These are phyloP conservation scores for Vanessa cardui DNA, from an alignment of 2,888 invertebrate genomes.

Conservation along the genomic window DNA sequence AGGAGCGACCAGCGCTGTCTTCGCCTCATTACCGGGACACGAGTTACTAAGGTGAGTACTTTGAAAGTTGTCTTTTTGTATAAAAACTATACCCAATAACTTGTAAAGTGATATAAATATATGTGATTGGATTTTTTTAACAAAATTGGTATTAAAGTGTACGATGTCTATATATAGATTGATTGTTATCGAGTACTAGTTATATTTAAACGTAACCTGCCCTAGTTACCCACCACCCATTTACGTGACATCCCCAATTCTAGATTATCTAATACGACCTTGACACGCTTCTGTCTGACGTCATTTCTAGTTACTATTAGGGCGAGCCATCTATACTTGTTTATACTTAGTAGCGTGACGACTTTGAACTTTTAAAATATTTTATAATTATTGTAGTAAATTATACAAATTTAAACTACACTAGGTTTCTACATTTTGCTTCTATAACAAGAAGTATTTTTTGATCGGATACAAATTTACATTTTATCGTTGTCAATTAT, in stretches of 20 bases:
- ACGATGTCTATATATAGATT: neutral
- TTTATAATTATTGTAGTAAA: too few species aligned
- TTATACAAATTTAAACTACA: too few species aligned
- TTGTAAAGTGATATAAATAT: too few species aligned
- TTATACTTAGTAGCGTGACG: too few species aligned
- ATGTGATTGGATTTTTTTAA: too few species aligned
- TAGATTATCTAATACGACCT: slow-evolving; percentile 24
- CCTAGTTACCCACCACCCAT: slow-evolving; percentile 10
- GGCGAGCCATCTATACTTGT: slow-evolving; percentile 6
- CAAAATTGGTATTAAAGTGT: too few species aligned
- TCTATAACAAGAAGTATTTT: too few species aligned
- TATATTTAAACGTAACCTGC: slow-evolving; percentile 7
- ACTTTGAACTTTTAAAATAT: too few species aligned
- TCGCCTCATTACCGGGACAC: slow-evolving; percentile 40
- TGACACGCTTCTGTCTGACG: slow-evolving; percentile 22
- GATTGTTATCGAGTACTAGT: neutral
- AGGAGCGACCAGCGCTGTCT: slow-evolving; percentile 41
- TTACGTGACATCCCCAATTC: slow-evolving; percentile 19
- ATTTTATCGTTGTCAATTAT: too few species aligned
- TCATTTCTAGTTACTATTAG: slow-evolving; percentile 13
- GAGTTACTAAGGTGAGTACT: slow-evolving; percentile 35
- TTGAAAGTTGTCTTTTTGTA: slow-evolving; percentile 3
- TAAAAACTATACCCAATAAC: neutral
- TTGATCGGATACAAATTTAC: too few species aligned
- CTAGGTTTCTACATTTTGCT: too few species aligned